Conservation (phyloP, 2,888 invertebrate species). For the Tribolium freemani region DNA sequence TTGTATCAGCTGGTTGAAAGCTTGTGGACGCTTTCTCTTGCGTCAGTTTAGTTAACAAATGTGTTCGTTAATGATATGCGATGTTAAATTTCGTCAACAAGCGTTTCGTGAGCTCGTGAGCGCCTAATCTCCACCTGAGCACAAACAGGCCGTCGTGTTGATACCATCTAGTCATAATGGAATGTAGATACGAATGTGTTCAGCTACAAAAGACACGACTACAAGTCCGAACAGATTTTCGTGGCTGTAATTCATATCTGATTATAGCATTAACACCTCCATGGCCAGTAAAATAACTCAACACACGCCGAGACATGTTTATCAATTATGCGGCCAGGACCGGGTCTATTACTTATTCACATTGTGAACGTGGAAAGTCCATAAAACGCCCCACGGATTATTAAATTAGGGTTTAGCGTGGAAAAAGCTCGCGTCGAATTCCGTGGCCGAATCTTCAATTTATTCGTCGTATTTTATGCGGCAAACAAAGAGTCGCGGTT, state of each 20-base stretch:
- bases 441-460: conserved; percentile 37
- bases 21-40: too few species aligned
- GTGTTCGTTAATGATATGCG: too few species aligned
- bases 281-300: conserved; percentile 49
- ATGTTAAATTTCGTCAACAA: not conserved
- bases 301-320: conserved; percentile 50
- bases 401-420: conserved; percentile 28
- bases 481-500: conserved; percentile 44
- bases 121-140: not conserved
- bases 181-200: conserved; percentile 32
- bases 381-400: conserved; percentile 8
- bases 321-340: conserved; percentile 51
- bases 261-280: conserved; percentile 57
- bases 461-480: conserved; percentile 42
- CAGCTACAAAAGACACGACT: conserved; percentile 39
- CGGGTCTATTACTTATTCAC: conserved; percentile 23
- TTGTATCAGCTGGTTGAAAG: too few species aligned
- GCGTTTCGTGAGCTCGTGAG: not conserved
- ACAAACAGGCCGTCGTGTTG: conserved; percentile 5
- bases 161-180: conserved; percentile 31
- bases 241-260: conserved; percentile 53
- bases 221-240: conserved; percentile 45
- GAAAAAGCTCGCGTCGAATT: conserved; percentile 6
- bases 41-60: too few species aligned
- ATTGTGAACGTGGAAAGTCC: conserved; percentile 10